Evolutionary conservation across 2,888 invertebrate genomes (phyloP).

Genomic region (Platycheirus albimanus): DNA sequence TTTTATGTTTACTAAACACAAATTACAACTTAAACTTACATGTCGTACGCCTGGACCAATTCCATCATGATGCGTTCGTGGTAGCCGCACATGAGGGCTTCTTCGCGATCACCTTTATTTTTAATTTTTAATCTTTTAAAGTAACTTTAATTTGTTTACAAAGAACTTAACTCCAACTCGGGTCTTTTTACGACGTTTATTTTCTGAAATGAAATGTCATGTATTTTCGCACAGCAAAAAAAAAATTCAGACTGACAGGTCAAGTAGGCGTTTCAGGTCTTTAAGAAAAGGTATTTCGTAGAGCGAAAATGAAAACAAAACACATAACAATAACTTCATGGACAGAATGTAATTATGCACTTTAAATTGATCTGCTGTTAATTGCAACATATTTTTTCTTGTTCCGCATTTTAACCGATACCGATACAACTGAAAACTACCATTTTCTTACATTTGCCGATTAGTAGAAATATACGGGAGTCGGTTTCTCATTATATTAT

Average conservation of each 20-base stretch:
- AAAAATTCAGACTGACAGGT: constrained; percentile 1
- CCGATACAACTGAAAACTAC: too few species aligned
- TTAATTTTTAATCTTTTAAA: background rate
- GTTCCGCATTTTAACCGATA: too few species aligned
- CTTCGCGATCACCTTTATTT: constrained; percentile 6
- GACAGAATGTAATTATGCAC: too few species aligned
- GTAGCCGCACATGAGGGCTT: constrained; percentile 31
- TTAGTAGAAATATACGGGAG: too few species aligned
- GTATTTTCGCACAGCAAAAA: constrained; percentile 24
- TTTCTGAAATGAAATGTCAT: constrained; percentile 35
- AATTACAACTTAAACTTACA: constrained; percentile 25
- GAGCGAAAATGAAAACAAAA: too few species aligned
- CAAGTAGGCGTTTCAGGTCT: background rate
- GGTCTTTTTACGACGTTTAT: constrained; percentile 35
- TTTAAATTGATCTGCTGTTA: too few species aligned
- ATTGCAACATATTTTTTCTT: too few species aligned
- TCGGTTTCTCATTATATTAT: too few species aligned
- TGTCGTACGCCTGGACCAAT: constrained; percentile 23
- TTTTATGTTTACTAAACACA: constrained; percentile 28
- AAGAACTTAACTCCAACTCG: constrained; percentile 14
- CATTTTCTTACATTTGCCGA: too few species aligned
- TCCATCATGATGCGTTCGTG: constrained; percentile 32
- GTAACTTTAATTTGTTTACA: constrained; percentile 24
- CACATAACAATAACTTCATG: too few species aligned
- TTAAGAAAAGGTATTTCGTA: background rate